These are phyloP conservation scores for Anolis sagrei DNA, from an alignment of 2,113 vertebrate species.

Conservation along the genomic window DNA sequence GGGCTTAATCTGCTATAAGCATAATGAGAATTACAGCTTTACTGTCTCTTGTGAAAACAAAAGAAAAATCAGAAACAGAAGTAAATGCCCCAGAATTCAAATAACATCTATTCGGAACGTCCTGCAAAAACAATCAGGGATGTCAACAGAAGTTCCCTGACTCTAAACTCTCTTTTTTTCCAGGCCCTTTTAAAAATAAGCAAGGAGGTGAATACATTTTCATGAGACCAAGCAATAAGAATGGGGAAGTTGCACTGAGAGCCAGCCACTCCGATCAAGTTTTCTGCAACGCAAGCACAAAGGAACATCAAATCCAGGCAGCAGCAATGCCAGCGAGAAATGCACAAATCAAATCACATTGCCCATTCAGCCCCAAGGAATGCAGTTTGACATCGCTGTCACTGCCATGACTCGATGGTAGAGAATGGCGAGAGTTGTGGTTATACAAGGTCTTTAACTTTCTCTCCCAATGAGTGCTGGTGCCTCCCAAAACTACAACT, in stretches of 20 bases:
- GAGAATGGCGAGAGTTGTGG: too few species aligned
- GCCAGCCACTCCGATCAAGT: slow-evolving; percentile 37
- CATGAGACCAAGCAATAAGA: slow-evolving; percentile 20
- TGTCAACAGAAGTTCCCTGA: not conserved
- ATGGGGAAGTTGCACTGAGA: slow-evolving; percentile 23
- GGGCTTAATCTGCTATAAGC: not conserved
- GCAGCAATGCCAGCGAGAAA: slow-evolving; percentile 47
- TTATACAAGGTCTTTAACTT: too few species aligned
- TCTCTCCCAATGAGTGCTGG: too few species aligned
- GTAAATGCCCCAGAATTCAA: not conserved
- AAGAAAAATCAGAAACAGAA: not conserved
- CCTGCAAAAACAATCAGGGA: not conserved
- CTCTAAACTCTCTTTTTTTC: not conserved
- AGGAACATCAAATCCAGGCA: slow-evolving; percentile 33
- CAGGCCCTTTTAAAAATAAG: not conserved
- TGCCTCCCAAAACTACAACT: too few species aligned
- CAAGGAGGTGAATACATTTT: slow-evolving; percentile 10
- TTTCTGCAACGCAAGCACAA: slow-evolving; percentile 43
- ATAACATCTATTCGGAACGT: not conserved
- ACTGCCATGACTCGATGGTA: too few species aligned
- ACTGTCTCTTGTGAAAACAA: not conserved
- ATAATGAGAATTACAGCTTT: not conserved
- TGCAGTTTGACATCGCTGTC: not conserved
- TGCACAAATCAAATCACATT: slow-evolving; percentile 19
- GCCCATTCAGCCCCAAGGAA: slow-evolving; percentile 37